A percentile compares a stretch with the other conserved stretches of the same genome.
Conservation (phyloP, 2,888 invertebrate genomes). For the Campopleginae sp. region DNA sequence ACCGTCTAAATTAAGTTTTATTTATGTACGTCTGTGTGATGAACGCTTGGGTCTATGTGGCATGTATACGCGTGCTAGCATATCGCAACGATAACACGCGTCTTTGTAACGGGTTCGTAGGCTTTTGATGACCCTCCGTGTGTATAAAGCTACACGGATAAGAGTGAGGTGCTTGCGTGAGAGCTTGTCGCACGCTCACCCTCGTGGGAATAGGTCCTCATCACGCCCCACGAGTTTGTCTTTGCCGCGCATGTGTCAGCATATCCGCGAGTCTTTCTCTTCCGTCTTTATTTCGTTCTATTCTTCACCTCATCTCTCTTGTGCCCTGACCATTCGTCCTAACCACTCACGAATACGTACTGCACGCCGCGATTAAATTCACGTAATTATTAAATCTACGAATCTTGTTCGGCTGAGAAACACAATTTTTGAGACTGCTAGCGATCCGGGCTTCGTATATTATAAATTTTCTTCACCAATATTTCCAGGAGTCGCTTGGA, state of each 20-base stretch:
- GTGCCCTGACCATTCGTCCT: slow-evolving; percentile 22
- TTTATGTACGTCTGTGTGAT: slow-evolving; percentile 6
- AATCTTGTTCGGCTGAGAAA: slow-evolving; percentile 25
- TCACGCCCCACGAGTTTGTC: slow-evolving; percentile 39
- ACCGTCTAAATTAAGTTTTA: not conserved
- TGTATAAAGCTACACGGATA: slow-evolving; percentile 30
- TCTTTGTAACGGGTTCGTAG: slow-evolving; percentile 58
- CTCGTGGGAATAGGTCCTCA: slow-evolving; percentile 62
- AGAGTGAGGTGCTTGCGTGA: slow-evolving; percentile 60
- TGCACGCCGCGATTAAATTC: slow-evolving; percentile 34
- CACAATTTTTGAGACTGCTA: not conserved
- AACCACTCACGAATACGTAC: slow-evolving; percentile 20
- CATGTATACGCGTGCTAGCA: slow-evolving; percentile 14
- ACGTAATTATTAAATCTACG: slow-evolving; percentile 20
- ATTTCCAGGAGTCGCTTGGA: not conserved
- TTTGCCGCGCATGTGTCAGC: slow-evolving; percentile 26
- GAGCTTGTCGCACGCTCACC: slow-evolving; percentile 66
- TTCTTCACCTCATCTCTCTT: slow-evolving; percentile 25
- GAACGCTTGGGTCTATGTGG: not conserved
- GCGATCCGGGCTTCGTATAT: not conserved
- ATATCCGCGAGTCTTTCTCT: slow-evolving; percentile 32
- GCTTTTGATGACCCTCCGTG: slow-evolving; percentile 63
- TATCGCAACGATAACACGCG: slow-evolving; percentile 59
- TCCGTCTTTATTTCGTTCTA: slow-evolving; percentile 8
- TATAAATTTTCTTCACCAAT: not conserved